Base-by-base conservation (phyloP, 2,113 vertebrate species). In the Empidonax alnorum region DNA sequence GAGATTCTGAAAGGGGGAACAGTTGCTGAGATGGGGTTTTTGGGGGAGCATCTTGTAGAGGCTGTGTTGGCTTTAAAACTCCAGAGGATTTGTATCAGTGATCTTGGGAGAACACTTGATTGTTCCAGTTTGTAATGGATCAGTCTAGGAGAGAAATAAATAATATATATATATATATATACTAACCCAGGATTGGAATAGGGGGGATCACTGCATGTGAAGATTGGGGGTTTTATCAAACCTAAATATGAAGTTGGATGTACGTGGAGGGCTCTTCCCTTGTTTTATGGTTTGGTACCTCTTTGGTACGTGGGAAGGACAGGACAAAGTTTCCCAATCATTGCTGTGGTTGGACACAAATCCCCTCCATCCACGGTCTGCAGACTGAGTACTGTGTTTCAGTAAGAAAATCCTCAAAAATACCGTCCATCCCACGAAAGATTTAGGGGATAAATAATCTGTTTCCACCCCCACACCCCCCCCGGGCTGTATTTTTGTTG, bases 391-490 rank as follows among this genome's bases (percentile, higher is more conserved):
- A 21, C 46, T 71, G 20, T 12, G 10, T 21, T 39, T 84, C 44
- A 16, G 19, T 30, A 81, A 39, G 24, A 49, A 30, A 30, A 62
- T 10, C 33, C 13, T 14, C 15, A 7, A 6, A 68, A 42, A 31
- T 27, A 6, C 18, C 15, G 10, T 59, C 14, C 10, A 50, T 31
- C 11, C 74, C 23, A 19, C 37, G 7, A 2, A 41, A 50, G 23
- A 9, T 52, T 66, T 47, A n/a, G 74, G 22, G 35, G 33, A 7
- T 46, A n/a, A 53, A 9, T 0, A 28, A 3, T 24, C 10, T 49
- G 14, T 4, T 75, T 59, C 9, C 69, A 0, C 3, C 14, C 20
- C 8, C 7, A 9, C 25, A 4, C 18, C 22, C 79, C 8, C 23
- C 46, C 27, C 4, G 35, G 12, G 24, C 16, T 8, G 22, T 2